phyloP scores from a whole-genome alignment of 2,113 vertebrate species.

The Psittacara wagleri region DNA sequence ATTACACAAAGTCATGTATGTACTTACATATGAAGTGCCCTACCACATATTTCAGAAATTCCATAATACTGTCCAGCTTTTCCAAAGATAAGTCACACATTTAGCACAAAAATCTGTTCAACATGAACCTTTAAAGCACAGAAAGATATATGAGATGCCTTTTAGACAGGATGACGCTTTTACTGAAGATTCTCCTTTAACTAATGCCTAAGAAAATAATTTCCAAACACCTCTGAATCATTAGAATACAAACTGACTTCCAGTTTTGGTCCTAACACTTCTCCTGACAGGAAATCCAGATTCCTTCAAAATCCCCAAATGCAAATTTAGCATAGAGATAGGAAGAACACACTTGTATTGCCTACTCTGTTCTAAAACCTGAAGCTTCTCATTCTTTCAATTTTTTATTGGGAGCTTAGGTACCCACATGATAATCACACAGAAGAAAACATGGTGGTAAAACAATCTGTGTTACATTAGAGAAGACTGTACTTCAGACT shows the following conservation, averaged over 20 bases:
- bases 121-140: neutral
- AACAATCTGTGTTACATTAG: neutral
- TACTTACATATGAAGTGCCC: neutral
- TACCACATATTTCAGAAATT: neutral
- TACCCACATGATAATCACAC: neutral
- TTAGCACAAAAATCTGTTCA: neutral
- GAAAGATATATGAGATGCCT: neutral
- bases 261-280: neutral
- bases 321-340: neutral
- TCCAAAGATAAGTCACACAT: neutral
- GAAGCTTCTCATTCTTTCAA: neutral
- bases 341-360: neutral
- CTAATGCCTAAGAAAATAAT: neutral
- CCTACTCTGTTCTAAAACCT: neutral
- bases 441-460: neutral
- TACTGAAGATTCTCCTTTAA: neutral
- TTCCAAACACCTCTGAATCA: neutral
- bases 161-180: neutral
- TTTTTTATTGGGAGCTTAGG: neutral
- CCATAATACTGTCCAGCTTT: neutral
- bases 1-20: neutral
- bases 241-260: neutral
- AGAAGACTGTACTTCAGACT: neutral
- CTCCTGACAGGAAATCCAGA: neutral
- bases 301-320: neutral